A percentile compares a stretch with the other conserved stretches of the same genome.
phyloP scores from a whole-genome alignment of 2,113 vertebrate species.

The Desmodus rotundus region DNA sequence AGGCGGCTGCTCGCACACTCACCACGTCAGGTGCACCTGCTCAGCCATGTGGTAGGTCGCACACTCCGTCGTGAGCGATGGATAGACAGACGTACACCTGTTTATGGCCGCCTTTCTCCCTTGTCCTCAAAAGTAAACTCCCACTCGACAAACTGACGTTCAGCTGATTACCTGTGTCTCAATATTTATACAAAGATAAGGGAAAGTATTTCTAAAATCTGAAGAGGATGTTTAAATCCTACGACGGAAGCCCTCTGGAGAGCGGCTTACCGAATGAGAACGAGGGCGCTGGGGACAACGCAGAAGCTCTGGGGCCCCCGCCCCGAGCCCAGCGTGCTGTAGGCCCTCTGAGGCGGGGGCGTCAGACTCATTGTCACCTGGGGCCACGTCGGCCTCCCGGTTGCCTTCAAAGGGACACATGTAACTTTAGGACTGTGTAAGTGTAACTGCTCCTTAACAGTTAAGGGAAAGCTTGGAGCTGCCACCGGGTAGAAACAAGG shows the following conservation, averaged over 20 bases:
- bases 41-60: fast-evolving
- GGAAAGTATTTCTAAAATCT: not conserved
- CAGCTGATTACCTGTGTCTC: not conserved
- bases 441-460: too few relatives aligned
- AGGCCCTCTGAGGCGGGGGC: too few relatives aligned
- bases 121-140: not conserved
- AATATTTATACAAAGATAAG: not conserved
- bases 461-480: too few relatives aligned
- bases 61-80: too few relatives aligned
- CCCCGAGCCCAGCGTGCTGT: too few relatives aligned
- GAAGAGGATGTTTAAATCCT: not conserved
- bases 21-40: not conserved
- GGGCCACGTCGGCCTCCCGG: too few relatives aligned
- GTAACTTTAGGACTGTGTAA: too few relatives aligned
- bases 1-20: too few relatives aligned
- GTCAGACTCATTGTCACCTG: too few relatives aligned
- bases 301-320: not conserved
- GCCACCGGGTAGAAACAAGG: too few relatives aligned
- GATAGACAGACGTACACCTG: too few relatives aligned
- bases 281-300: not conserved
- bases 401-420: too few relatives aligned
- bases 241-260: fast-evolving
- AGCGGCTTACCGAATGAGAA: not conserved
- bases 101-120: not conserved
- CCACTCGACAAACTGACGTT: not conserved